Percentiles rank a stretch among this genome's conserved stretches.
phyloP scores from a whole-genome alignment of 2,888 invertebrate species.

The Agrochola litura region DNA sequence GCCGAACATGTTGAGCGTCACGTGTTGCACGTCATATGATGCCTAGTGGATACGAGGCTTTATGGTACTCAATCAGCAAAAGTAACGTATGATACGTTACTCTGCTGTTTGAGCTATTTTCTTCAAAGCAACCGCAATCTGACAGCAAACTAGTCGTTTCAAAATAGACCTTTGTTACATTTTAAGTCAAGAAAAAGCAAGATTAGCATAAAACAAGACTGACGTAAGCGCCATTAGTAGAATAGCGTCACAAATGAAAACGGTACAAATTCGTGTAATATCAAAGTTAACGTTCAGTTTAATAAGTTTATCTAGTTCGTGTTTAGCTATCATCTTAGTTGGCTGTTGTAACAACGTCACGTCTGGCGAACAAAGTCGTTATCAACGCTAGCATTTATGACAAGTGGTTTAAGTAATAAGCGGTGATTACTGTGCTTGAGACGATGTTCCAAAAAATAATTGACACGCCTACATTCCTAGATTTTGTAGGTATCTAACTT shows the following conservation, averaged over 20 bases:
- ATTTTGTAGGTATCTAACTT: background rate
- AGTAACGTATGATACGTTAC: no score
- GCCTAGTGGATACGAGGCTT: no score
- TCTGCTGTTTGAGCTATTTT: background rate
- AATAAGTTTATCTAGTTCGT: constrained; percentile 54
- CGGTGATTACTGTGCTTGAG: background rate
- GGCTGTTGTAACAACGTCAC: constrained; percentile 57
- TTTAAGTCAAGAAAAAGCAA: background rate
- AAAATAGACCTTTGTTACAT: background rate
- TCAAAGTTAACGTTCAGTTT: constrained; percentile 38
- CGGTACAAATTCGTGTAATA: constrained; percentile 41
- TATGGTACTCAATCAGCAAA: no score
- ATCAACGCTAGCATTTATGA: constrained; percentile 61
- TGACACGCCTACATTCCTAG: background rate
- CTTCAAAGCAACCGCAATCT: background rate
- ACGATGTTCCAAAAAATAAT: background rate
- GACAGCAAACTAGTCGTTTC: background rate
- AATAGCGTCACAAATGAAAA: constrained; percentile 29
- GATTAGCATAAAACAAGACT: constrained; percentile 9
- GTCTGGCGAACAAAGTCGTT: constrained; percentile 68
- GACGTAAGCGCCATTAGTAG: background rate
- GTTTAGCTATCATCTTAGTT: constrained; percentile 43
- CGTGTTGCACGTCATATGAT: no score
- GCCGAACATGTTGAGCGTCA: no score
- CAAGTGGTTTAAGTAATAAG: constrained; percentile 60